These are phyloP conservation scores for Pristionchus maxplancki DNA, from an alignment of 2,888 invertebrate genomes.

Conservation along the genomic window DNA sequence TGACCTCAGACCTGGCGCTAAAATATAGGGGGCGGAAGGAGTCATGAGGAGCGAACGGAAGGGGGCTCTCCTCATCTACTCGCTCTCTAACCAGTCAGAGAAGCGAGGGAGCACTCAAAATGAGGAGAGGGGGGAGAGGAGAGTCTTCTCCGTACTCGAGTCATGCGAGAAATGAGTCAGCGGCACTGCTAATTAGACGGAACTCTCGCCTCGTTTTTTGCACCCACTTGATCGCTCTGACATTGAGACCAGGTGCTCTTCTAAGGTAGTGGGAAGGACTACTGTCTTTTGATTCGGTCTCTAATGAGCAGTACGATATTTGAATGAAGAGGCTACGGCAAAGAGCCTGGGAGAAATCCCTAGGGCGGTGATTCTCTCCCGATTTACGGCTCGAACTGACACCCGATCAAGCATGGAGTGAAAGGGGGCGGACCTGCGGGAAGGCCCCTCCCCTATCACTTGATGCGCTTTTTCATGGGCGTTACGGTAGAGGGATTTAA, in stretches of 20 bases:
- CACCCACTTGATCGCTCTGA: background rate
- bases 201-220: background rate
- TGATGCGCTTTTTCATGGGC: background rate
- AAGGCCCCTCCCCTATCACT: background rate
- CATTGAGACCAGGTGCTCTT: conserved; percentile 33
- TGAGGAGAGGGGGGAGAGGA: too few species aligned
- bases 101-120: too few species aligned
- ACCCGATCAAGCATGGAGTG: background rate
- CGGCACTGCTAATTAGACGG: conserved; percentile 15
- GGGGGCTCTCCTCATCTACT: background rate
- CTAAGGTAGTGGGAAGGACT: background rate
- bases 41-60: too few species aligned
- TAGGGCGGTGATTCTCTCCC: background rate
- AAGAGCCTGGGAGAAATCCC: background rate
- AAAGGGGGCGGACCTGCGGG: background rate
- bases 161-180: conserved; percentile 17
- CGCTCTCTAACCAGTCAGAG: too few species aligned
- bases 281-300: background rate
- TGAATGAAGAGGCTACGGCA: too few species aligned
- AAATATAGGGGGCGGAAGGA: conserved; percentile 5
- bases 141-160: too few species aligned
- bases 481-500: too few species aligned
- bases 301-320: too few species aligned
- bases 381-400: background rate
- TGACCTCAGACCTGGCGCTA: conserved; percentile 7